Conservation (phyloP, 2,888 invertebrate genomes). For the Perizoma flavofasciatum region DNA sequence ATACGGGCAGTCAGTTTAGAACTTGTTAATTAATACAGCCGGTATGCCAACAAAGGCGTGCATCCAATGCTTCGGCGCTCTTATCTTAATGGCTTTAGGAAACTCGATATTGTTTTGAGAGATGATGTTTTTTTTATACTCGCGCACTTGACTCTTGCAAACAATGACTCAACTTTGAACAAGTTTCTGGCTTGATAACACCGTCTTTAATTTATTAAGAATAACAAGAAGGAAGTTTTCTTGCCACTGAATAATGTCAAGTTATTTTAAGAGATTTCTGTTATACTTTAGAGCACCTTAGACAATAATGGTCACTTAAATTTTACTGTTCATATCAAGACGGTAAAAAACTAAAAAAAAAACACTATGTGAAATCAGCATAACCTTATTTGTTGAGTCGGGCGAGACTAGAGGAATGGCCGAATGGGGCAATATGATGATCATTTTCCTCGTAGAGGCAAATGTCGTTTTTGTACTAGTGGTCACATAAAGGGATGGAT, state of each 20-base stretch:
- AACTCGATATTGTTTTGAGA: slow-evolving; percentile 78
- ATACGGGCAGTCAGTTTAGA: slow-evolving; percentile 56
- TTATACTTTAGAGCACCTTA: no score
- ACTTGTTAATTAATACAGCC: slow-evolving; percentile 64
- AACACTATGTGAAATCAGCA: no score
- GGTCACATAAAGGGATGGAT: slow-evolving; percentile 34
- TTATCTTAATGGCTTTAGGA: slow-evolving; percentile 81
- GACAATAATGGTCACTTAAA: no score
- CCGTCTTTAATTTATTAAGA: neutral
- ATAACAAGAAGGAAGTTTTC: neutral
- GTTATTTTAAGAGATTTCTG: no score
- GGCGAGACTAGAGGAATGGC: no score
- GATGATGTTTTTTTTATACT: slow-evolving; percentile 69
- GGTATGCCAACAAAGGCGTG: slow-evolving; percentile 57
- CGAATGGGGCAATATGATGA: neutral
- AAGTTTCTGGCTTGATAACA: slow-evolving; percentile 76
- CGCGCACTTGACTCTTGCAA: no score
- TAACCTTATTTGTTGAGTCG: no score
- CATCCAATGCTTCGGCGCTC: slow-evolving; percentile 67
- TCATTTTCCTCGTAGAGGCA: slow-evolving; percentile 32
- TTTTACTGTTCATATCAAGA: no score
- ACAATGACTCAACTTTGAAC: slow-evolving; percentile 78
- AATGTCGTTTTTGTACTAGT: slow-evolving; percentile 41
- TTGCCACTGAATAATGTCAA: no score
- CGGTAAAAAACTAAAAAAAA: no score